Evolutionary conservation across 2,797 vertebrate species (phyloP), one percentile per base, ranked within the genome.

Genomic region (Tokudaia tokunoshimensis): DNA sequence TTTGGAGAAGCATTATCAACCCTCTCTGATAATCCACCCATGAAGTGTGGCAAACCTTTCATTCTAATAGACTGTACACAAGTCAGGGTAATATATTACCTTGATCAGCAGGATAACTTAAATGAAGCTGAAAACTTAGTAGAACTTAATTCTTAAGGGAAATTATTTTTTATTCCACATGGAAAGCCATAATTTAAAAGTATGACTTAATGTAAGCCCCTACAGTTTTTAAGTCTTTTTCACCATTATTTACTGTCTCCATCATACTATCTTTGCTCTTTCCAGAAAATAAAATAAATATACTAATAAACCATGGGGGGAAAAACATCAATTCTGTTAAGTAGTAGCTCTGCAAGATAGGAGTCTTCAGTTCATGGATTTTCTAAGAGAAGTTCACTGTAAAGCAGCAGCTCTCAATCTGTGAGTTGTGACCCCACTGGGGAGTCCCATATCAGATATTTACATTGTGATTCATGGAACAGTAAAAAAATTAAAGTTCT

Each of bases 281-380:
- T 57, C 61, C 29, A 89, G 89, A 67, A 95, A 94, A 50, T 80
- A 97, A 97, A 84, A 84, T 85, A 97, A 78, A 95, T 52, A 92
- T 78, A 59, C 47, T 52, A 94, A 92, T 24, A 94, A 86, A 59
- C 41, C 76, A 83, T 92, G 47, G 29, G 2, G 65, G 20, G 1
- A 65, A 67, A 52, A 47, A 19, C 0, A 75, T 41, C 15, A 79
- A 65, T 37, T 63, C 9, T 26, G 72, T 19, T 78, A 79, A 86
- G 26, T 34, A 57, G 59, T 11, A 61, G 89, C 44, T n/a, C 41
- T 87, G 19, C 9, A 11, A 59, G 55, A 26, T 2, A 37, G 22
- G 19, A 24, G 41, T n/a, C 50, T 74, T 34, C 14, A 89, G 6
- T 6, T 72, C 19, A 14, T 15, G 50, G 10, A 47, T 76, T 67